These are phyloP conservation scores for Thyatira batis DNA, from an alignment of 2,888 invertebrate species.

Conservation along the genomic window DNA sequence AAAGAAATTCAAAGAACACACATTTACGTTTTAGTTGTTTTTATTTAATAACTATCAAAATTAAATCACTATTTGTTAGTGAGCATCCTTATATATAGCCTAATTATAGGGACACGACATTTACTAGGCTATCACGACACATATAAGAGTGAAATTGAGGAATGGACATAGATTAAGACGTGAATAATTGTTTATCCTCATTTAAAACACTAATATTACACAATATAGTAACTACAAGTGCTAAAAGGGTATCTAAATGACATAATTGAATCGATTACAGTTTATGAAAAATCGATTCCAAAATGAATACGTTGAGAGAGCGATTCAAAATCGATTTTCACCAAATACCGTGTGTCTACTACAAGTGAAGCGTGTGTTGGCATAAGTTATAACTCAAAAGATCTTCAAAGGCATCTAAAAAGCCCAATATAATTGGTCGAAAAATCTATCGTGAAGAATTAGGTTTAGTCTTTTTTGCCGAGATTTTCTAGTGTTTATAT, in stretches of 20 bases:
- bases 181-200: conserved; percentile 46
- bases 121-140: conserved; percentile 79
- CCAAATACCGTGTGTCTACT: background rate
- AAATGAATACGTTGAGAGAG: background rate
- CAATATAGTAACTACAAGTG: conserved; percentile 49
- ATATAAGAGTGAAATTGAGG: conserved; percentile 80
- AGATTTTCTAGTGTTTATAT: conserved; percentile 60
- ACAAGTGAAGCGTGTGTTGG: background rate
- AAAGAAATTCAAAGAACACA: conserved; percentile 62
- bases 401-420: conserved; percentile 28
- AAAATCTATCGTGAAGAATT: conserved; percentile 7
- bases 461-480: conserved; percentile 58
- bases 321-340: background rate
- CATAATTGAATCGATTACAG: conserved; percentile 23
- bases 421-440: conserved; percentile 41
- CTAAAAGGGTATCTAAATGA: conserved; percentile 44
- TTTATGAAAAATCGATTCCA: conserved; percentile 21
- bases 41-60: conserved; percentile 49
- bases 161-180: conserved; percentile 78
- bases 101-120: conserved; percentile 74
- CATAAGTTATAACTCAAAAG: conserved; percentile 4
- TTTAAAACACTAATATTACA: background rate
- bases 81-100: conserved; percentile 67
- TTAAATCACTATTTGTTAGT: conserved; percentile 54
- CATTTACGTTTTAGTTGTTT: conserved; percentile 47